Percentiles rank a stretch among this genome's conserved stretches.
These are phyloP conservation scores for Chloromyia formosa DNA, from an alignment of 2,888 invertebrate species.

Conservation along the genomic window DNA sequence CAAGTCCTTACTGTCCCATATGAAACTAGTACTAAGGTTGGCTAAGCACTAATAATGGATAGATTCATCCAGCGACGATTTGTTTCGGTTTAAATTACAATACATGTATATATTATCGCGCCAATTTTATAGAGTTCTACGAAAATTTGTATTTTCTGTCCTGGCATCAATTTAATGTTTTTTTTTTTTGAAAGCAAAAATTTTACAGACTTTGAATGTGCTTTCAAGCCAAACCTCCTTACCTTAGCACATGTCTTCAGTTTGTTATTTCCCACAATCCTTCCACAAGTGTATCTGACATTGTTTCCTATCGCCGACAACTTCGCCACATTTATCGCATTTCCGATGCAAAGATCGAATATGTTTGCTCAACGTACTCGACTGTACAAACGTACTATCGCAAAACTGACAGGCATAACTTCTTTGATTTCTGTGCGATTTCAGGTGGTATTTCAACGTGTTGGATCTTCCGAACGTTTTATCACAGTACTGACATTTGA, in stretches of 20 bases:
- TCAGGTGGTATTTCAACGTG: conserved; percentile 55
- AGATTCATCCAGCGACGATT: too few relatives aligned
- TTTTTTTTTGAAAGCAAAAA: background rate
- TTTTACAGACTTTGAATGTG: background rate
- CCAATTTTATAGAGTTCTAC: too few relatives aligned
- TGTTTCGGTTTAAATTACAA: too few relatives aligned
- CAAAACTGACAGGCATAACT: conserved; percentile 52
- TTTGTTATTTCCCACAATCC: conserved; percentile 39
- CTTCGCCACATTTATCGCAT: conserved; percentile 49
- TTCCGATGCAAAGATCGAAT: conserved; percentile 50
- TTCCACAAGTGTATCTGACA: conserved; percentile 52
- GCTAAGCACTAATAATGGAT: too few relatives aligned
- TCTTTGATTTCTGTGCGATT: conserved; percentile 50
- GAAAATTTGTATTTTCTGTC: too few relatives aligned
- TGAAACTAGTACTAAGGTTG: too few relatives aligned
- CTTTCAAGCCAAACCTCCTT: background rate
- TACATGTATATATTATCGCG: too few relatives aligned
- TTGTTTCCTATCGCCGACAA: conserved; percentile 51
- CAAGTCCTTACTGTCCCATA: too few relatives aligned
- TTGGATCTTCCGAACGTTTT: conserved; percentile 55
- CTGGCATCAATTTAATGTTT: too few relatives aligned
- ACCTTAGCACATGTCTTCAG: background rate
- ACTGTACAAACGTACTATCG: conserved; percentile 54
- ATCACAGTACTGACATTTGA: conserved; percentile 51
- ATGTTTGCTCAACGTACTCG: conserved; percentile 56